Conservation (phyloP, 2,797 vertebrate genomes). For the Pteropus rufus region DNA sequence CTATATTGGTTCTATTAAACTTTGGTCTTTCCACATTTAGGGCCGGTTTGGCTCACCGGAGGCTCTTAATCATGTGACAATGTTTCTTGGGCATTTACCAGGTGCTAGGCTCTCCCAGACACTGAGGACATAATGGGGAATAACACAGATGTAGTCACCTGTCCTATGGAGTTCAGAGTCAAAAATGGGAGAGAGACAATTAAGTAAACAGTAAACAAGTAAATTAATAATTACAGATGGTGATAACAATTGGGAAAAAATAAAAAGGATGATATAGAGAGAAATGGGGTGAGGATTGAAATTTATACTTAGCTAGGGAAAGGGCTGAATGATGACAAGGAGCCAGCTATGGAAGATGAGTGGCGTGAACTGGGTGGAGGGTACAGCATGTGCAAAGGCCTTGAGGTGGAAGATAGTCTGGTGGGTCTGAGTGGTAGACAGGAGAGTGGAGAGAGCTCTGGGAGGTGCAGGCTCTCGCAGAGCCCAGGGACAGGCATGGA, state of each 20-base stretch:
- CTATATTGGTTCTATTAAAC: neutral
- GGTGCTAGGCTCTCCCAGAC: neutral
- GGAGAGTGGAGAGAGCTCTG: rapidly evolving
- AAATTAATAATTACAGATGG: neutral
- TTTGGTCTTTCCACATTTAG: neutral
- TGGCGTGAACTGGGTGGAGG: neutral
- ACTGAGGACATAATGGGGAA: neutral
- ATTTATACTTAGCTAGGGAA: neutral
- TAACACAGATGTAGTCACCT: neutral
- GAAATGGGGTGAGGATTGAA: neutral
- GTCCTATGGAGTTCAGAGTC: neutral
- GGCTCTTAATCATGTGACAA: neutral
- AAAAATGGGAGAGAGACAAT: neutral
- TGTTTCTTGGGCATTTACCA: neutral
- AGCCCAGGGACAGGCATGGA: rapidly evolving
- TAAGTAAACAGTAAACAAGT: neutral
- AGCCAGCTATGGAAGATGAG: neutral
- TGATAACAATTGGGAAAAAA: neutral
- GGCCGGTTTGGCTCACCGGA: neutral
- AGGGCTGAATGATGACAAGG: neutral
- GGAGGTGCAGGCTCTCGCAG: rapidly evolving
- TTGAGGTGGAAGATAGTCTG: neutral
- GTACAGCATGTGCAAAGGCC: neutral
- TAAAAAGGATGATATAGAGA: neutral
- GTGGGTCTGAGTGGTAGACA: neutral